Base-by-base conservation (phyloP, 2,113 vertebrate species). In the Callaeas wilsoni region DNA sequence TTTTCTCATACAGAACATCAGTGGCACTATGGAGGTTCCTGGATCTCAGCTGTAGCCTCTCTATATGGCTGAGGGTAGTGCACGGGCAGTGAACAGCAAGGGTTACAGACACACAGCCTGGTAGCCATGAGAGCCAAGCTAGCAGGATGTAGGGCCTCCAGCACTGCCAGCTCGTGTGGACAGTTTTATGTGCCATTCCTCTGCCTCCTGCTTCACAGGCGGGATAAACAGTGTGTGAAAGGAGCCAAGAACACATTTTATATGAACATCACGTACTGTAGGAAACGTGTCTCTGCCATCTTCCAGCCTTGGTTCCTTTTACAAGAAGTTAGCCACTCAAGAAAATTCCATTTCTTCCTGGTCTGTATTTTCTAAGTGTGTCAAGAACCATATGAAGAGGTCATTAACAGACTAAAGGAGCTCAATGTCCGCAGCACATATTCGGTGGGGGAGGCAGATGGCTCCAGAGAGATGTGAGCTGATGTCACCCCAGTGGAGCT, bases 171-270 rank as follows among this genome's bases (percentile, higher is more conserved):
- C 76, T 94, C 17, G n/a, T 94, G 92, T 10, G 64, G 83, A 94
- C 93, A 96, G 85, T 59, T 96, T 95, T 96, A 96, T 97, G 80
- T 84, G 88, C 37, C 0, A 0, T 83, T 96, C 27, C 71, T 94
- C 82, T 93, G 90, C 80, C 93, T 96, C 76, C 79, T 87, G 71
- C 57, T 90, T 94, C 90, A 32, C 46, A 89, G 76, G 53, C 1
- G 1, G 93, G 85, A 88, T 75, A 90, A 95, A 90, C 10, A 33
- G 81, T 0, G 16, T 59, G 76, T 53, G 53, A 93, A 89, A 90
- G 62, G 44, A 89, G 95, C 94, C 93, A 96, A 94, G 83, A 90
- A 93, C 88, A 68, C 80, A 87, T 96, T 96, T 97, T 96, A 92
- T 92, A 62, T 81, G 96, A 95, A 96, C 90, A 94, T 71, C 68